Base-by-base conservation (phyloP, 2,888 invertebrate genomes). In the Ophonus ardosiacus region DNA sequence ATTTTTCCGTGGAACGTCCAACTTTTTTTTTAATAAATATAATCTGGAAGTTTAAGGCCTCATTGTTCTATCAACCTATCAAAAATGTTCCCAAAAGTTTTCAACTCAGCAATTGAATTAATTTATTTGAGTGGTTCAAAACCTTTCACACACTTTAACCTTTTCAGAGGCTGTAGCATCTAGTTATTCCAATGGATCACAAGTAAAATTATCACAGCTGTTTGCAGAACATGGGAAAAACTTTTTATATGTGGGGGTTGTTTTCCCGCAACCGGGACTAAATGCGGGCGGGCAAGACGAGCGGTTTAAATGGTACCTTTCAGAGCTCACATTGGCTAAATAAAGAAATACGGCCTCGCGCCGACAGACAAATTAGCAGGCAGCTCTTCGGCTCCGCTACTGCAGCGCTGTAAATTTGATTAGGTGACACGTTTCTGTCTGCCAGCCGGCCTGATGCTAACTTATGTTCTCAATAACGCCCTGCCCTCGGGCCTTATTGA, bases 281-380 rank as follows among this genome's bases (percentile, higher is more conserved):
- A 78, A 31, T 56, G 57, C 15, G 17, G 56, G 78, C 24, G 78
- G 78, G 80, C 51, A 61, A 86, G 89, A 90, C 89, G 90, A 90
- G 90, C 88, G 90, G 90, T 90, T 90, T 90, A 90, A 90, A 90
- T 90, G 90, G 90, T 88, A 88, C 88, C 87, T 87, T 86, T 86
- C 84, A 84, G 68, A 71, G 79, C 51, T 68, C 76, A 85, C 87
- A 87, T 85, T 85, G 88, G 88, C 89, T 90, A 91, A 91, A 91
- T 91, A 90, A 91, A 91, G 91, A 91, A 91, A 91, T 91, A 91
- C 90, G 89, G 88, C 31, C 88, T 88, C 86, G 87, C 87, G 90
- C 88, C 90, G 90, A 90, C 90, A 91, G 90, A 91, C 91, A 90
- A 91, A 91, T 91, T 91, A 91, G 90, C 89, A 88, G 88, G 88